Conservation (phyloP, 23 tunicate genomes). For the Ascidia mentula region DNA sequence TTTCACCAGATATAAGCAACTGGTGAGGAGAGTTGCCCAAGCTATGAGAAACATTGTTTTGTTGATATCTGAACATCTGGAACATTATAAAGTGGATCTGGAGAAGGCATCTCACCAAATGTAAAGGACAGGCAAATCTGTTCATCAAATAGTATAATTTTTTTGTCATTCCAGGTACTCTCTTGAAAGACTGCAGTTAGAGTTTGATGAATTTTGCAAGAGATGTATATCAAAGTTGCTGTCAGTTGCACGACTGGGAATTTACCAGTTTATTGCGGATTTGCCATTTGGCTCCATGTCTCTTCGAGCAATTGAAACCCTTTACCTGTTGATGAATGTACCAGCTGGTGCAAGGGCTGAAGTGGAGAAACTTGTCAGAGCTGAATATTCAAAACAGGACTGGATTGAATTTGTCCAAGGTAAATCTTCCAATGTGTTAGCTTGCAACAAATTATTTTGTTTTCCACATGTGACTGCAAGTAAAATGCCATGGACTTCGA, state of each 20-base stretch:
- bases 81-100: conserved; percentile 10
- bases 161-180: conserved; percentile 24
- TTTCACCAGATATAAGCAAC: conserved; percentile 73
- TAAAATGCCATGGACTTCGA: too few relatives aligned
- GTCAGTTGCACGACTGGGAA: conserved; percentile 76
- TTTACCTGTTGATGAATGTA: conserved; percentile 90
- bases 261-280: conserved; percentile 93
- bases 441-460: neutral
- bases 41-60: conserved; percentile 61
- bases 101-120: neutral
- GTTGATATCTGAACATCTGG: conserved; percentile 68
- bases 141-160: neutral
- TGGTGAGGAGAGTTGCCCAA: conserved; percentile 86
- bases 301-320: conserved; percentile 65
- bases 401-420: conserved; percentile 94
- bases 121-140: neutral
- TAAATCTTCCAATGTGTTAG: neutral
- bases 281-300: conserved; percentile 73
- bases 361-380: conserved; percentile 68
- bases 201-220: conserved; percentile 88
- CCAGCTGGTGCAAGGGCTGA: conserved; percentile 83
- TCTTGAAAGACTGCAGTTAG: conserved; percentile 62
- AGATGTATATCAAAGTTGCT: conserved; percentile 80
- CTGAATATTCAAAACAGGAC: conserved; percentile 61
- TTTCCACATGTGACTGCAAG: neutral